phyloP scores from a whole-genome alignment of 2,113 vertebrate genomes.

The Dasyprocta punctata region DNA sequence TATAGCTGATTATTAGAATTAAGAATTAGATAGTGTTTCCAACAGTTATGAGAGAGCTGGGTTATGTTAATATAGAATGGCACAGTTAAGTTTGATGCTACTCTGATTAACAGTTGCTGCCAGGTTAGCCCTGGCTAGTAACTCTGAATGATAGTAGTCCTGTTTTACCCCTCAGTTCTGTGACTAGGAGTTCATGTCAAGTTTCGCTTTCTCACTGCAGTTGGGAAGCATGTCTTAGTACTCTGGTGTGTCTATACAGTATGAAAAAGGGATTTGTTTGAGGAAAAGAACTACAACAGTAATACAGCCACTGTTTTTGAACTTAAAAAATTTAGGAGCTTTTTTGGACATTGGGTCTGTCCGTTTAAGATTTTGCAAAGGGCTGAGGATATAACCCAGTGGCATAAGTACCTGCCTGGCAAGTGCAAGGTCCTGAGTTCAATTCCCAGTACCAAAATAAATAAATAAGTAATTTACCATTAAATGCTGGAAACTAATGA shows the following conservation, averaged over 20 bases:
- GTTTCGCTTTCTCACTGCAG: not conserved
- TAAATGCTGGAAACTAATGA: not conserved
- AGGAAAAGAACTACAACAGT: rapidly evolving
- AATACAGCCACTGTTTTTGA: not conserved
- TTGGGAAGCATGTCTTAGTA: not conserved
- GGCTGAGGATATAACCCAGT: too few species aligned
- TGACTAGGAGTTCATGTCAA: not conserved
- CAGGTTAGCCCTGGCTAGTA: not conserved
- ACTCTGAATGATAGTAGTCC: not conserved
- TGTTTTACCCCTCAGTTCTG: not conserved
- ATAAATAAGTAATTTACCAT: not conserved
- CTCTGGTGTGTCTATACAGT: too few species aligned
- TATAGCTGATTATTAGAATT: not conserved
- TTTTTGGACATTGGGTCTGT: not conserved
- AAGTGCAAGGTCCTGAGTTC: too few species aligned
- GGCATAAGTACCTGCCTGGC: too few species aligned
- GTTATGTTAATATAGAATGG: rapidly evolving
- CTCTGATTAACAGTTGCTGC: rapidly evolving
- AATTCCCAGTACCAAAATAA: too few species aligned
- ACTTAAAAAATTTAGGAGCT: not conserved
- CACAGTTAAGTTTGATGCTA: rapidly evolving
- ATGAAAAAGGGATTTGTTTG: not conserved
- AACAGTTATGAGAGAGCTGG: rapidly evolving
- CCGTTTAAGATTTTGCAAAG: not conserved
- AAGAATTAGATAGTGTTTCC: not conserved